Conservation (phyloP, 1,140 invertebrate species). For the Venturia canescens region DNA sequence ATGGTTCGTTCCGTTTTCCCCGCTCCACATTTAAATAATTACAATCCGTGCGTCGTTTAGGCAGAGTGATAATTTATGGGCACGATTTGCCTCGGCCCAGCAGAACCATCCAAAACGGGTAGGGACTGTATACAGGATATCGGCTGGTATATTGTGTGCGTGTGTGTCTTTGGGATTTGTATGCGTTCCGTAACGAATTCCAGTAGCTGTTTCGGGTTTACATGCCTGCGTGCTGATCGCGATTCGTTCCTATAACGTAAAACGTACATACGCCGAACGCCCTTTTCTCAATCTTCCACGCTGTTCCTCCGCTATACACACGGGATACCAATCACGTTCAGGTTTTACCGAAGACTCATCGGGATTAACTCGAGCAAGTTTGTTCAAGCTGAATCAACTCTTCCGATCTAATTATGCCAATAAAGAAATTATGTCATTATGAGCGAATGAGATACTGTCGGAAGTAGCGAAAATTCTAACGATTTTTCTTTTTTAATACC, state of each 20-base stretch:
- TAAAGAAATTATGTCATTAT: neutral
- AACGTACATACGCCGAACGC: conserved; percentile 27
- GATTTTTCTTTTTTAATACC: neutral
- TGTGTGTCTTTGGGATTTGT: conserved; percentile 2
- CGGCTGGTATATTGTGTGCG: too few species aligned
- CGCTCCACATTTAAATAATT: conserved; percentile 72
- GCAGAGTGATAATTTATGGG: conserved; percentile 70
- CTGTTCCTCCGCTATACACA: conserved; percentile 12
- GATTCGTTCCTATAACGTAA: conserved; percentile 40
- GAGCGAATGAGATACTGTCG: neutral
- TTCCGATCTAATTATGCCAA: neutral
- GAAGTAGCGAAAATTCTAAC: too few species aligned
- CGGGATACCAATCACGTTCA: conserved; percentile 26
- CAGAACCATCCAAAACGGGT: conserved; percentile 26
- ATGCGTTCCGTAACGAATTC: conserved; percentile 63
- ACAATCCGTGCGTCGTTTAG: conserved; percentile 67
- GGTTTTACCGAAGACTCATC: neutral
- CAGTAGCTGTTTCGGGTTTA: conserved; percentile 44
- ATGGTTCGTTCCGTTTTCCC: conserved; percentile 55
- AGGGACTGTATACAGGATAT: conserved; percentile 36
- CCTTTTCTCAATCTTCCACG: conserved; percentile 41
- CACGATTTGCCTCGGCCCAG: conserved; percentile 60
- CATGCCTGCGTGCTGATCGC: conserved; percentile 44
- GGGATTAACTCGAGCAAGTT: neutral
- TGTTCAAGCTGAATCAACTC: neutral